Evolutionary conservation across 2,888 invertebrate genomes (phyloP), one percentile per base, ranked within the genome.

Genomic region (Scrobipalpa atriplicella): DNA sequence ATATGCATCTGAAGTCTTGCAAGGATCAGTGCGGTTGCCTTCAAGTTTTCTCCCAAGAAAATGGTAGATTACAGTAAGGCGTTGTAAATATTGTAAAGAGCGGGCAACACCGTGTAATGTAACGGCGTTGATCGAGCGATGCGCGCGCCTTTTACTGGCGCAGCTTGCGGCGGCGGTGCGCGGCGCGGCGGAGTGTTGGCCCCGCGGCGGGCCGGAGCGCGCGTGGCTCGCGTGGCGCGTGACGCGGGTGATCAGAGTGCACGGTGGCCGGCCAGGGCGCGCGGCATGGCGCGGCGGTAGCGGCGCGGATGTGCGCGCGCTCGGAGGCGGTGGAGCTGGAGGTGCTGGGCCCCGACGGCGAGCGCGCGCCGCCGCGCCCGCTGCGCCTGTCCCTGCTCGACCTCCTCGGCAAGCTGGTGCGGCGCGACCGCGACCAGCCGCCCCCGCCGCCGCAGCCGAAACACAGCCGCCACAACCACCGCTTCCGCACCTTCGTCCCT

Each of bases 261-360:
- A 71, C 78, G 71, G 43, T 43, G 79, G 70, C 81, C 81, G 80
- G 85, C 82, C 77, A 81, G 83, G 78, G 78, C 84, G 81, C 81
- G 83, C 78, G 86, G 67, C 68, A 77, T 78, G 96, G 88, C 95
- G 95, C 95, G 95, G 95, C 81, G 94, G 94, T 80, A 94, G 93
- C 79, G 95, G 95, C 90, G 94, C 95, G 80, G 94, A 96, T 96
- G 95, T 95, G 96, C 95, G 95, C 95, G 81, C 96, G 95, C 78
- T 95, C 95, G 38, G 96, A 96, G 83, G 95, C 95, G 93, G 91
- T 95, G 93, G 93, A 96, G 95, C 93, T 95, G 95, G 93, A 96
- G 96, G 84, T 91, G 87, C 96, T 96, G 95, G 96, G 96, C 73
- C 96, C 95, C 67, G 96, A 95, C 94, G 96, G 95, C 94, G 95